Conservation (phyloP, 2,113 vertebrate species). For the Fulmarus glacialis region DNA sequence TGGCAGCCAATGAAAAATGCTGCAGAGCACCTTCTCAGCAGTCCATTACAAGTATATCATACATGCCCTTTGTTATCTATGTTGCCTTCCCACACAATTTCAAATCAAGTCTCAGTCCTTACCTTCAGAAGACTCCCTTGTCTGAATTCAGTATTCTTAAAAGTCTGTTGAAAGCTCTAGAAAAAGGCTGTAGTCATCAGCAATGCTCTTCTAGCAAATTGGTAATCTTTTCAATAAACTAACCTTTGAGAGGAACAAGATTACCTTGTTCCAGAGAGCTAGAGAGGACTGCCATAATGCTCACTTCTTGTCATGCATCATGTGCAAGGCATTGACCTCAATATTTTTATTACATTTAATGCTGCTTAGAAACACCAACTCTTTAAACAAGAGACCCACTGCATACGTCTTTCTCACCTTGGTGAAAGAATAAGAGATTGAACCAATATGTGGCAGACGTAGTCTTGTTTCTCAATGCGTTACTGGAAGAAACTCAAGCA, state of each 20-base stretch:
- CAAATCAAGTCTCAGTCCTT: neutral
- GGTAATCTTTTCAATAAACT: neutral
- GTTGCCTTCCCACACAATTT: neutral
- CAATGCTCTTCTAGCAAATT: neutral
- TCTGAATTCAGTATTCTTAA: neutral
- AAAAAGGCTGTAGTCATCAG: neutral
- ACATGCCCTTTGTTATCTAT: neutral
- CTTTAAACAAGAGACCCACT: neutral
- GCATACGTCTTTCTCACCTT: neutral
- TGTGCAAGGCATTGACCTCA: neutral
- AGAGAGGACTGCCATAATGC: neutral
- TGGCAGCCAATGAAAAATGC: neutral
- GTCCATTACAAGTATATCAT: neutral
- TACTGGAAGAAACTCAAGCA: neutral
- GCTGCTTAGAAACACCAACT: neutral
- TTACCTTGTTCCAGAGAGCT: neutral
- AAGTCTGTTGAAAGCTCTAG: neutral
- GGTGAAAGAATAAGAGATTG: neutral
- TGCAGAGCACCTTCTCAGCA: neutral
- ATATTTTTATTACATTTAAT: neutral
- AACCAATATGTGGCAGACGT: neutral
- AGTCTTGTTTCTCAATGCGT: neutral
- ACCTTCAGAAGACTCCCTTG: neutral
- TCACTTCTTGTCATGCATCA: neutral
- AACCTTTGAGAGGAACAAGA: neutral